A percentile compares a stretch with the other conserved stretches of the same genome.
Evolutionary conservation across 2,888 invertebrate species (phyloP).

Genomic region (Halictus quadricinctus): DNA sequence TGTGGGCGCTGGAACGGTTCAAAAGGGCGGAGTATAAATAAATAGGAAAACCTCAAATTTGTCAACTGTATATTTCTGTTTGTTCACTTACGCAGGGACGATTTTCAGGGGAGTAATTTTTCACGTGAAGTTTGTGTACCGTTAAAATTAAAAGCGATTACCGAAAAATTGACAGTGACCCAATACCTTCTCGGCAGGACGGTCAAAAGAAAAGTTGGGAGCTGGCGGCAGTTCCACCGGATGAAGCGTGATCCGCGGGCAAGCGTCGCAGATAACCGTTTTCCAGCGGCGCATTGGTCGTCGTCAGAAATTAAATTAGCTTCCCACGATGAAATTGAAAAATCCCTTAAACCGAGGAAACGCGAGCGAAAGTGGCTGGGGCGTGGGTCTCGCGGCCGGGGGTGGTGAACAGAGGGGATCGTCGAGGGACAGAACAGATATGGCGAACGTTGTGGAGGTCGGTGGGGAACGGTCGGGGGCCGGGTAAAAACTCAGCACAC

Average conservation of each 20-base stretch:
- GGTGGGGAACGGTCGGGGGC: slow-evolving; percentile 22
- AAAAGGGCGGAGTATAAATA: too few relatives aligned
- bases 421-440: slow-evolving; percentile 40
- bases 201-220: neutral
- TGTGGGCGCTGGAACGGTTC: too few relatives aligned
- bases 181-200: neutral
- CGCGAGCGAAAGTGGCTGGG: slow-evolving; percentile 64
- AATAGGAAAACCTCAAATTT: neutral
- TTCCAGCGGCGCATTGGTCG: slow-evolving; percentile 55
- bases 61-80: neutral
- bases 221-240: neutral
- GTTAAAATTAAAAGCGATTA: neutral
- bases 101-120: neutral
- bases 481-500: slow-evolving; percentile 76
- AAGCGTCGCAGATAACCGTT: slow-evolving; percentile 53
- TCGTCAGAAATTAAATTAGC: slow-evolving; percentile 79
- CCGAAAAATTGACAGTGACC: neutral
- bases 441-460: slow-evolving; percentile 6
- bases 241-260: slow-evolving; percentile 1
- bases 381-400: neutral
- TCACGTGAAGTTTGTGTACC: neutral
- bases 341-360: slow-evolving; percentile 81
- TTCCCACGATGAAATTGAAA: slow-evolving; percentile 79
- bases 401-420: slow-evolving; percentile 1
- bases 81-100: accelerated